Percentiles rank a stretch among this genome's conserved stretches.
Conservation (phyloP, 2,888 invertebrate species). For the Mimachlamys varia region DNA sequence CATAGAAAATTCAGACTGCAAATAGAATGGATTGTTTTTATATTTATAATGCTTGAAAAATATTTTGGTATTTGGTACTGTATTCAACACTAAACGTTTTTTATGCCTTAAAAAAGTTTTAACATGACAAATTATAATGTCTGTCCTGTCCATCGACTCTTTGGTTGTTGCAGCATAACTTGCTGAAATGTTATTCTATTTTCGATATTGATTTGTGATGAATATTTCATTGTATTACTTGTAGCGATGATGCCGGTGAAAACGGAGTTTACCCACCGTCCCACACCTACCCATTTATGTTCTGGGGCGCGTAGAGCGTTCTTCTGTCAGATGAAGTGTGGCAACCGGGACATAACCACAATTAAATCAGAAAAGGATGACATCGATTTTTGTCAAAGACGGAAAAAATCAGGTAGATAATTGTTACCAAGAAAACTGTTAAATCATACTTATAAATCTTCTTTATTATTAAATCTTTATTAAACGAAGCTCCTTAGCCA, state of each 20-base stretch:
- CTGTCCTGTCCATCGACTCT: no score
- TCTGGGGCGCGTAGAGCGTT: slow-evolving; percentile 95
- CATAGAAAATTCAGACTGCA: not conserved
- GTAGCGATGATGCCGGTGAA: slow-evolving; percentile 95
- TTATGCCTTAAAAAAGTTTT: no score
- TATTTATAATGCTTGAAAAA: not conserved
- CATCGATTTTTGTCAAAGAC: slow-evolving; percentile 64
- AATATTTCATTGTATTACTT: slow-evolving; percentile 47
- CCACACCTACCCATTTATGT: slow-evolving; percentile 87
- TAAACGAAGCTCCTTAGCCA: no score
- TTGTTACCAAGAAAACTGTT: no score
- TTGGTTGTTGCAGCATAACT: no score
- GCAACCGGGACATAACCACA: slow-evolving; percentile 57
- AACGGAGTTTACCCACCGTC: slow-evolving; percentile 90
- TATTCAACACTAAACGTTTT: no score
- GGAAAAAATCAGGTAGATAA: slow-evolving; percentile 69
- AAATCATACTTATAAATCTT: no score
- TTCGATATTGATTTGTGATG: no score
- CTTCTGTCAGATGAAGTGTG: slow-evolving; percentile 96
- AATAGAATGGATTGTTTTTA: not conserved
- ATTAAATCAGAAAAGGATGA: slow-evolving; percentile 65
- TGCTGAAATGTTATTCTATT: no score
- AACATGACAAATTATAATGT: no score
- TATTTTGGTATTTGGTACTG: no score
- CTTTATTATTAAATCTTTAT: no score